Evolutionary conservation across 2,113 vertebrate species (phyloP).

Genomic region (Phaethornis superciliosus): DNA sequence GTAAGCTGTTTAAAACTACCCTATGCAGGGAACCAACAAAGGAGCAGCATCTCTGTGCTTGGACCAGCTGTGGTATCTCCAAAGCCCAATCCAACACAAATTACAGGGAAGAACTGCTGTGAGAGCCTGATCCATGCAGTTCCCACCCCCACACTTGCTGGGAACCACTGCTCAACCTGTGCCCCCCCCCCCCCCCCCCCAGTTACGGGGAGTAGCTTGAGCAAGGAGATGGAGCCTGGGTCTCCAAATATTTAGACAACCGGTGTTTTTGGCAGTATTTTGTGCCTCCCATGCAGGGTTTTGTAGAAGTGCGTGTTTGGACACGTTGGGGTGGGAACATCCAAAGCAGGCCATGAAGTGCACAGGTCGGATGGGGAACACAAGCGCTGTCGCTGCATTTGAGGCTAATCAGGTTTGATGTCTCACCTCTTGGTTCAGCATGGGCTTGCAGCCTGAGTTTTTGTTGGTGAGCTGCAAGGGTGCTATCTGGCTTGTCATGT

Average conservation of each 20-base stretch:
- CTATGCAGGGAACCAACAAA: neutral
- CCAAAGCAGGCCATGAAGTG: neutral
- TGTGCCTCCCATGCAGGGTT: neutral
- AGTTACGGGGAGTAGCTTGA: accelerated
- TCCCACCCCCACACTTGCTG: neutral
- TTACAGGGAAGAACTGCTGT: neutral
- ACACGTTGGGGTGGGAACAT: constrained; percentile 74
- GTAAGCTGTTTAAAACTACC: constrained; percentile 3
- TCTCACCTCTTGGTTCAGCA: constrained; percentile 90
- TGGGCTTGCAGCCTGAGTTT: constrained; percentile 82
- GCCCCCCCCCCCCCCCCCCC: accelerated
- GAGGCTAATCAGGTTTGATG: constrained; percentile 87
- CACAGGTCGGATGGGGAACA: constrained; percentile 80
- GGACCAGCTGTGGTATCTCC: neutral
- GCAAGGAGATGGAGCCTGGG: accelerated
- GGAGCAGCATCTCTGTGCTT: neutral
- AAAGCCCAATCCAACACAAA: neutral
- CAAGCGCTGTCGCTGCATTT: constrained; percentile 76
- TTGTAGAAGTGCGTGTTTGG: constrained; percentile 70
- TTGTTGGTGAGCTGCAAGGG: constrained; percentile 89
- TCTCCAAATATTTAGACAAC: neutral
- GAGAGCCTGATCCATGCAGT: accelerated
- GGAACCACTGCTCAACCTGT: neutral
- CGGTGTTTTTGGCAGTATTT: neutral
- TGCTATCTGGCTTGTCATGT: constrained; percentile 87